A percentile compares a stretch with the other conserved stretches of the same genome.
phyloP scores from a whole-genome alignment of 2,797 vertebrate species.

The Perodicticus potto region DNA sequence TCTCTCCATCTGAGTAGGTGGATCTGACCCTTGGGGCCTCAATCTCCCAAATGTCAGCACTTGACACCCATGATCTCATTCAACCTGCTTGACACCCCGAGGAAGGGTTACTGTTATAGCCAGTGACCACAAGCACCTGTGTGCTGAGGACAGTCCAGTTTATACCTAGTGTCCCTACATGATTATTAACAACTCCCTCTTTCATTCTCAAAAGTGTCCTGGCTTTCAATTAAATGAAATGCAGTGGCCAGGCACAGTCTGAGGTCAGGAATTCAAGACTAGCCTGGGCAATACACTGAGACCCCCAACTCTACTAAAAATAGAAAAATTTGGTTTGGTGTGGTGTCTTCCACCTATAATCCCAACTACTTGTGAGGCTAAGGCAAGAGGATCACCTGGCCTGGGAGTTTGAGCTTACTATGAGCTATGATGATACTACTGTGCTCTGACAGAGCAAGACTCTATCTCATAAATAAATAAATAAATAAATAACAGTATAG shows the following conservation, averaged over 20 bases:
- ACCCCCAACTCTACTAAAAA: neutral
- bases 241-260: neutral
- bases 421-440: neutral
- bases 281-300: neutral
- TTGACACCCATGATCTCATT: neutral
- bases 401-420: neutral
- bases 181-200: neutral
- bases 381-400: neutral
- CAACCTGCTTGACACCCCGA: rapidly evolving
- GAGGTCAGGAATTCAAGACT: neutral
- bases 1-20: neutral
- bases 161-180: neutral
- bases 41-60: neutral
- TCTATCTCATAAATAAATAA: neutral
- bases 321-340: neutral
- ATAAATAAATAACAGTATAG: neutral
- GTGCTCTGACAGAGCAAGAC: neutral
- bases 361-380: neutral
- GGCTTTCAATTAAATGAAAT: neutral
- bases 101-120: neutral
- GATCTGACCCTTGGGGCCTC: neutral
- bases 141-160: neutral
- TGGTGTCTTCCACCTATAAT: neutral
- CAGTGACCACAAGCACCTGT: neutral
- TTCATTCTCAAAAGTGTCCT: neutral